Evolutionary conservation across 2,888 invertebrate genomes (phyloP), one percentile per base, ranked within the genome.

Genomic region (Drosophila suboccidentalis): DNA sequence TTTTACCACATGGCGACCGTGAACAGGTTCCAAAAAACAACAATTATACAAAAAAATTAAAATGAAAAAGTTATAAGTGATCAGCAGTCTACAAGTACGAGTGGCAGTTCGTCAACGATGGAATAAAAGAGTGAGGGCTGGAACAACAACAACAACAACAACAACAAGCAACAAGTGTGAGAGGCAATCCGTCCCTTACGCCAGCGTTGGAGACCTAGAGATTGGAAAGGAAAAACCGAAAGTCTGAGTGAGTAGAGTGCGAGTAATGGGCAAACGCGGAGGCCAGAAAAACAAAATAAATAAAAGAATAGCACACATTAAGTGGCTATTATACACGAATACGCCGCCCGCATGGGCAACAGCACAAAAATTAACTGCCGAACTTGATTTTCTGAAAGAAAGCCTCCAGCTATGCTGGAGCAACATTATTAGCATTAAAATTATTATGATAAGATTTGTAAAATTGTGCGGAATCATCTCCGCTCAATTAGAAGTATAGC

Each of bases 301-400:
- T 13, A 38, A n/a, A 38, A 38, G 36, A 38, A 38, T n/a, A 38
- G 36, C 36, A 38, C 36, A 13, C 5, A 41, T 41, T 15, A 41
- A 15, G 17, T 41, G 39, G 39, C 15, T 41, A 41, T 41, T 41
- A 41, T 41, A 41, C 4, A 41, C 39, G 6, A 41, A 41, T 9
- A 17, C 39, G 15, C 39, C 39, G 15, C 17, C 39, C 39, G 1
- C 39, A 17, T 17, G 39, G 17, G 39, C 39, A 15, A 41, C 55
- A 6, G 55, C 55, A 32, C 55, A 55, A 34, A 55, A 55, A 43
- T 19, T 32, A 55, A 43, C 13, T 32, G 19, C 26, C 13, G 55
- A 55, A 13, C 43, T 55, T 55, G 55, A 44, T 19, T 55, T 44
- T 55, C 41, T 34, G 19, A 55, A 44, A 55, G 34, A 19, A 55